Conservation (phyloP, 2,797 vertebrate genomes). For the Pelobates cultripes region DNA sequence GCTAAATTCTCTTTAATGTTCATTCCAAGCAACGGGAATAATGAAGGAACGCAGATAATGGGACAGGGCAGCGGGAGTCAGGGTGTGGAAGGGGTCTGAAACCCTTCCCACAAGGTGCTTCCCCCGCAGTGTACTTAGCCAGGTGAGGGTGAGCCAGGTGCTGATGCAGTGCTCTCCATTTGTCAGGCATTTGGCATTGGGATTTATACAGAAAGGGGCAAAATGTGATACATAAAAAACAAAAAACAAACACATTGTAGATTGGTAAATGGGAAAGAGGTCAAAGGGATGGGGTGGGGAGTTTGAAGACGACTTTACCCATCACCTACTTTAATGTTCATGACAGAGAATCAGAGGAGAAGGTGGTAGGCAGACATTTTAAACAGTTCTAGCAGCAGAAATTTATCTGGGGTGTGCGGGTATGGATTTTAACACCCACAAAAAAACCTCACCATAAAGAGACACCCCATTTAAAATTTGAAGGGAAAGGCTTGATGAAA, state of each 20-base stretch:
- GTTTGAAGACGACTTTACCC: too few relatives aligned
- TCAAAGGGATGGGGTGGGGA: background rate
- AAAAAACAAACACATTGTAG: constrained; percentile 18
- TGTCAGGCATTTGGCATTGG: background rate
- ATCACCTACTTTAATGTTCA: background rate
- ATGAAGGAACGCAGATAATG: constrained; percentile 42
- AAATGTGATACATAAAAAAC: background rate
- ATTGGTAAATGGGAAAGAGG: background rate
- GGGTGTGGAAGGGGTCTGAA: background rate
- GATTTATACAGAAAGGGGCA: background rate
- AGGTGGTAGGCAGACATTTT: background rate
- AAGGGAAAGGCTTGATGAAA: background rate
- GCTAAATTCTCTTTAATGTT: constrained; percentile 55
- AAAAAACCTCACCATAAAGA: background rate
- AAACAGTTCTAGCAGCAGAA: constrained; percentile 47
- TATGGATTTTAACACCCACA: too few relatives aligned
- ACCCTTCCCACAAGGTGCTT: constrained; percentile 28
- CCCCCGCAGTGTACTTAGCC: constrained; percentile 28
- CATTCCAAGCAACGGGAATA: constrained; percentile 55
- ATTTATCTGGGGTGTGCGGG: constrained; percentile 3
- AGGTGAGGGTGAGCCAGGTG: constrained; percentile 7
- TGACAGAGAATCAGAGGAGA: background rate
- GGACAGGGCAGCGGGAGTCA: constrained; percentile 14
- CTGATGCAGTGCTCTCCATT: constrained; percentile 8
- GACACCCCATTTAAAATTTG: constrained; percentile 7